Conservation (phyloP, 2,113 vertebrate species). For the Microcebus jonahi region DNA sequence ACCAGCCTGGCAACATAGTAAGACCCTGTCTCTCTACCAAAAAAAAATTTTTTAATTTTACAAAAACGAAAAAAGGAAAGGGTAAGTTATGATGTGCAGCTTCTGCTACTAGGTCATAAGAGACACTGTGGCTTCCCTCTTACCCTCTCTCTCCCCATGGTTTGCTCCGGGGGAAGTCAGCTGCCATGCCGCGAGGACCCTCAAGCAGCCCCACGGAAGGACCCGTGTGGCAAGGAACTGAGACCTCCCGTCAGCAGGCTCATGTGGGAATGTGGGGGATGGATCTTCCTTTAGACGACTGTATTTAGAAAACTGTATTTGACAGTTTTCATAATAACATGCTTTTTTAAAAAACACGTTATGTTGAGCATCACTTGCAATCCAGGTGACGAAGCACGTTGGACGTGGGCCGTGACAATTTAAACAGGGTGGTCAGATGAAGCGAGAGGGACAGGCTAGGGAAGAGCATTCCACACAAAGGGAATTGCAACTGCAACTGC, state of each 20-base stretch:
- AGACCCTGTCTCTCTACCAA: too few relatives aligned
- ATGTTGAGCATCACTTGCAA: too few relatives aligned
- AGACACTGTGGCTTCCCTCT: not conserved
- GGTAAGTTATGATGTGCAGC: not conserved
- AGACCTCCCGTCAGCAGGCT: not conserved
- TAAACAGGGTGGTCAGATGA: not conserved
- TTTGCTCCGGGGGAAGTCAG: not conserved
- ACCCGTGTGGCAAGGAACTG: accelerated
- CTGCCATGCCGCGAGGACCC: not conserved
- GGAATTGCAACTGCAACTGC: too few relatives aligned
- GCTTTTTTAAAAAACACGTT: not conserved
- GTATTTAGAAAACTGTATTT: not conserved
- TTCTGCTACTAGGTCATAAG: not conserved
- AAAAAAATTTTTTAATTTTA: too few relatives aligned
- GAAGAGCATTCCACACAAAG: not conserved
- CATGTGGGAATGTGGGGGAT: too few relatives aligned
- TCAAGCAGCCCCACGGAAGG: not conserved
- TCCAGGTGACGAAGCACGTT: accelerated
- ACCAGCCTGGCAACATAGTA: too few relatives aligned
- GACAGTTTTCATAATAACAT: not conserved
- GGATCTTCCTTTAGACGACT: not conserved
- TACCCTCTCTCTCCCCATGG: not conserved
- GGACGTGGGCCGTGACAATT: not conserved
- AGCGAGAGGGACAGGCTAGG: not conserved
- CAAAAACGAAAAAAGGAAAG: too few relatives aligned